A percentile compares a stretch with the other conserved stretches of the same genome.
These are phyloP conservation scores for Agrypnus murinus DNA, from an alignment of 2,888 invertebrate species.

Conservation along the genomic window DNA sequence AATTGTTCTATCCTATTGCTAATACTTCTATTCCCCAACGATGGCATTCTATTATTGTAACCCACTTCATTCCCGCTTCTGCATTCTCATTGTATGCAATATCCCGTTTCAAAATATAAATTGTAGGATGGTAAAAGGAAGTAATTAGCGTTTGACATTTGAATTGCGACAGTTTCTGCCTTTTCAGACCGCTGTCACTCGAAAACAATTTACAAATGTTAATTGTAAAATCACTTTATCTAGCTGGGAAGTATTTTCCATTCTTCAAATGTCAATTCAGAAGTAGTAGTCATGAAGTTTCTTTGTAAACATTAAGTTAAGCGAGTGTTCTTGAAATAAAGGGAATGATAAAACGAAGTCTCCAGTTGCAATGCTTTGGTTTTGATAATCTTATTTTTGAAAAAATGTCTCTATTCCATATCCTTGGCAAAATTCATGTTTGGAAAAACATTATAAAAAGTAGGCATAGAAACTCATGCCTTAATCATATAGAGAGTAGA, in stretches of 20 bases:
- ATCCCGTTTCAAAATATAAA: slow-evolving; percentile 32
- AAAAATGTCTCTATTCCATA: too few species aligned
- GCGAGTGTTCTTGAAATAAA: too few species aligned
- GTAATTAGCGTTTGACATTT: slow-evolving; percentile 46
- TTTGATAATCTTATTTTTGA: too few species aligned
- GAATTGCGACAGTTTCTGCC: slow-evolving; percentile 36
- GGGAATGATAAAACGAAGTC: too few species aligned
- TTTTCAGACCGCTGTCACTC: slow-evolving; percentile 25
- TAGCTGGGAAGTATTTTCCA: slow-evolving; percentile 3
- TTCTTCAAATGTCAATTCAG: slow-evolving; percentile 15
- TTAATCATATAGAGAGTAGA: too few species aligned
- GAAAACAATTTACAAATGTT: slow-evolving; percentile 46
- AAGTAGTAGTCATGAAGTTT: neutral
- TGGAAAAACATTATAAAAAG: too few species aligned
- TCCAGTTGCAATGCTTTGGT: too few species aligned
- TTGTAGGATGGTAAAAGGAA: slow-evolving; percentile 37
- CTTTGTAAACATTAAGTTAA: too few species aligned
- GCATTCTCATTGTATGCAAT: slow-evolving; percentile 39
- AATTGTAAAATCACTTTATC: slow-evolving; percentile 23
- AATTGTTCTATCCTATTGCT: slow-evolving; percentile 18
- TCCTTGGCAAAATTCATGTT: too few species aligned
- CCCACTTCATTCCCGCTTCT: slow-evolving; percentile 9
- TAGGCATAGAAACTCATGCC: too few species aligned
- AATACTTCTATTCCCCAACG: slow-evolving; percentile 20
- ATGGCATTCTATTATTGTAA: slow-evolving; percentile 29